Percentiles rank a stretch among this genome's conserved stretches.
These are phyloP conservation scores for Cirrhinus molitorella DNA, from an alignment of 2,797 vertebrate species.

Conservation along the genomic window DNA sequence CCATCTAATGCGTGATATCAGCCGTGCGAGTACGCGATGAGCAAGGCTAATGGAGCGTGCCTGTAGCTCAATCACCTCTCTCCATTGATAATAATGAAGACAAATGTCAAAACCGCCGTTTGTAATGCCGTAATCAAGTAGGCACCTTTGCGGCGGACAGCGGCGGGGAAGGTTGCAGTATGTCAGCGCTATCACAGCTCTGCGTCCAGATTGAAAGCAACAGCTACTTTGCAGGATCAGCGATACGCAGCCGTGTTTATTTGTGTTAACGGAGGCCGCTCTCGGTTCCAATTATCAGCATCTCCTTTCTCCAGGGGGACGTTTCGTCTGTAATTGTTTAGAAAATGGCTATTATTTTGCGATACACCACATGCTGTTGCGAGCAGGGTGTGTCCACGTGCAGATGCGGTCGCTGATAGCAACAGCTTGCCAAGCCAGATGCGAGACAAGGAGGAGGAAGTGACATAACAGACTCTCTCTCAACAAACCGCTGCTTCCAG, in stretches of 20 bases:
- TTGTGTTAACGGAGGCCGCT: constrained; percentile 44
- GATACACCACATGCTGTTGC: constrained; percentile 64
- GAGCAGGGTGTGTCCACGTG: constrained; percentile 53
- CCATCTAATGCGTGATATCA: constrained; percentile 84
- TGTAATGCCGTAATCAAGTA: constrained; percentile 83
- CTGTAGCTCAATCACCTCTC: constrained; percentile 82
- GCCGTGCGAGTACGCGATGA: constrained; percentile 82
- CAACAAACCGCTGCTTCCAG: constrained; percentile 68
- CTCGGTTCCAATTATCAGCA: constrained; percentile 63
- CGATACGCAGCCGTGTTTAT: constrained; percentile 41
- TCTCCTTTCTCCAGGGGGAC: constrained; percentile 57
- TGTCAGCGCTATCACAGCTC: constrained; percentile 44
- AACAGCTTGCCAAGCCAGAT: constrained; percentile 78
- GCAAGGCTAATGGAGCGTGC: constrained; percentile 83
- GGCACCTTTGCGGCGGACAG: constrained; percentile 73
- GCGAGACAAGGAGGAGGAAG: constrained; percentile 71
- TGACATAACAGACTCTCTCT: constrained; percentile 65
- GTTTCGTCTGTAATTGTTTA: constrained; percentile 60
- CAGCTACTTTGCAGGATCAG: constrained; percentile 44
- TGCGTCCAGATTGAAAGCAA: constrained; percentile 44
- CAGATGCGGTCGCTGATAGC: constrained; percentile 72
- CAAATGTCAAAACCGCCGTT: constrained; percentile 86
- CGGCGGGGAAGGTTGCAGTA: constrained; percentile 66
- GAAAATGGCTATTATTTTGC: constrained; percentile 65
- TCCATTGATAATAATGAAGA: constrained; percentile 88